Conservation (phyloP, 2,113 vertebrate genomes). For the Chamaea fasciata region DNA sequence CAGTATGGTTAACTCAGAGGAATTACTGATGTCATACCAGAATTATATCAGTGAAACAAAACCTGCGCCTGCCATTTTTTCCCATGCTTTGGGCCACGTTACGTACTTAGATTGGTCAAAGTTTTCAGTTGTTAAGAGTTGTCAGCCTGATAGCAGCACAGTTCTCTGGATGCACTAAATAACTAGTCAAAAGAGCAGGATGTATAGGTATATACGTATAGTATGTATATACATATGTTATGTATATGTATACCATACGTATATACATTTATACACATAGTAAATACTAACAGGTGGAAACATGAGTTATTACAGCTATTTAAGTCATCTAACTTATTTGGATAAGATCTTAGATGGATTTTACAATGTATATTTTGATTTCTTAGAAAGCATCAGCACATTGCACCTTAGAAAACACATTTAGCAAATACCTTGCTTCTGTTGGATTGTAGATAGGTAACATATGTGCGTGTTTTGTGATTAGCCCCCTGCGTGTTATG, state of each 20-base stretch:
- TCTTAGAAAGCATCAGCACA: background rate
- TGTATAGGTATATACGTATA: background rate
- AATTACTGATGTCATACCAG: background rate
- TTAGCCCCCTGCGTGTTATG: background rate
- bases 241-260: accelerated
- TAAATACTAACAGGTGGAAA: background rate
- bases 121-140: background rate
- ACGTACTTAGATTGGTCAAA: background rate
- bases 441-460: background rate
- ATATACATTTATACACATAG: background rate
- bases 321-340: background rate
- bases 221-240: background rate
- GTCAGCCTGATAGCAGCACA: background rate
- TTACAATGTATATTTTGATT: background rate
- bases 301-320: background rate
- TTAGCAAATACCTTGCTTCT: background rate
- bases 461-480: background rate
- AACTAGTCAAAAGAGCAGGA: background rate
- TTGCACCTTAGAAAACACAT: background rate
- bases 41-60: background rate
- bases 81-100: background rate
- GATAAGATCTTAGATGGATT: background rate
- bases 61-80: background rate
- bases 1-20: background rate
- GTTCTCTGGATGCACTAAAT: background rate